Evolutionary conservation across 2,113 vertebrate genomes (phyloP), one percentile per base, ranked within the genome.

Genomic region (Aptenodytes patagonicus): DNA sequence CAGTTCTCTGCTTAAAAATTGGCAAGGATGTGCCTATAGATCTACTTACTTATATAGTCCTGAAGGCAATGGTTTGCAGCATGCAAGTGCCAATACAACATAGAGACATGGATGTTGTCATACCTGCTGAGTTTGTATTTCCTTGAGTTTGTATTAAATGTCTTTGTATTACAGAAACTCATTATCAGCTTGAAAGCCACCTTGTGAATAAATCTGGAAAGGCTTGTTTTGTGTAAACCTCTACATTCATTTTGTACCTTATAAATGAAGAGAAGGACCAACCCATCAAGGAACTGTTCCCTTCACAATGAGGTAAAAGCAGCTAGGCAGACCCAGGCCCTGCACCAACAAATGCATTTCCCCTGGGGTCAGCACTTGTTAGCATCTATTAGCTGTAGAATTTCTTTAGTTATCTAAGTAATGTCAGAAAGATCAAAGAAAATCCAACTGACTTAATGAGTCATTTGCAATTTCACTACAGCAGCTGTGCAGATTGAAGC

Each of bases 361-460:
- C 55, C 73, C 38, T 32, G 13, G 32, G 38, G 40, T 81, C 90
- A 73, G 88, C 38, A 29, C 62, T 94, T 94, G 47, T 83, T 61
- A 90, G 18, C 49, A 75, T 28, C 32, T 95, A 96, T 96, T 95
- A 93, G 79, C 38, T 57, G 60, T 69, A 73, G 78, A 94, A 73
- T 95, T 96, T 91, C 34, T 83, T 64, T 46, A 88, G 69, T 87
- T 61, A 96, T 79, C 31, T 66, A 64, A 87, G 72, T 57, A 93
- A 91, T 58, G 54, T 60, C 61, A 96, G 55, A 89, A 90, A 89
- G 36, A 97, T 82, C 62, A 97, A 92, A 96, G 95, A 95, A 91
- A 91, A 73, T 58, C 84, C 47, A 87, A 83, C 25, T 4, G 16
- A 90, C 40, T 93, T 95, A 97, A 97, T 94, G 81, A 94, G 54